These are phyloP conservation scores for Drosophila sulfurigaster DNA, from an alignment of 1,140 invertebrate species.

Conservation along the genomic window DNA sequence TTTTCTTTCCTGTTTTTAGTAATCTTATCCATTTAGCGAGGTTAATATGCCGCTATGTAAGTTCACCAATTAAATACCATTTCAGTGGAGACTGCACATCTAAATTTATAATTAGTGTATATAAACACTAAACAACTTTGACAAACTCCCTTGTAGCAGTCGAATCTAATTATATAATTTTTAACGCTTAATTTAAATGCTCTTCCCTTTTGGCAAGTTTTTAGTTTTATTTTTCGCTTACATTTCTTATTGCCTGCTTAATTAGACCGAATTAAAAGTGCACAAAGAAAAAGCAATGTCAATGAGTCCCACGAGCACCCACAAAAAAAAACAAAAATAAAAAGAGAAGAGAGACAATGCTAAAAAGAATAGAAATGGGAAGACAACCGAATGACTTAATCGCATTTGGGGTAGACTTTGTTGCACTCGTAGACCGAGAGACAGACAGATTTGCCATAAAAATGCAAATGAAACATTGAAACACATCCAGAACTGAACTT, in stretches of 20 bases:
- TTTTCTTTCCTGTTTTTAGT: too few relatives aligned
- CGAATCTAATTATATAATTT: background rate
- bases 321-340: constrained; percentile 23
- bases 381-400: constrained; percentile 75
- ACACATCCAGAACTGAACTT: constrained; percentile 13
- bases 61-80: too few relatives aligned
- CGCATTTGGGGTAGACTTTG: constrained; percentile 73
- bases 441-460: constrained; percentile 58
- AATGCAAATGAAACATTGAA: constrained; percentile 77
- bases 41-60: background rate
- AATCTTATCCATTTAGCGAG: too few relatives aligned
- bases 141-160: too few relatives aligned
- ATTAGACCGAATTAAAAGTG: constrained; percentile 77
- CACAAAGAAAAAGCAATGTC: constrained; percentile 53
- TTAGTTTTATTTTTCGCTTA: constrained; percentile 48
- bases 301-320: constrained; percentile 42
- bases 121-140: too few relatives aligned
- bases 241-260: constrained; percentile 57
- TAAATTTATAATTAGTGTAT: too few relatives aligned
- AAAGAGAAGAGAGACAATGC: constrained; percentile 12
- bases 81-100: too few relatives aligned
- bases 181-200: constrained; percentile 43
- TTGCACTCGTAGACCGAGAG: constrained; percentile 51
- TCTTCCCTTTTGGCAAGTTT: constrained; percentile 23
- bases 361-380: constrained; percentile 17